Evolutionary conservation across 2,888 invertebrate species (phyloP).

Genomic region (Girardia tigrina): DNA sequence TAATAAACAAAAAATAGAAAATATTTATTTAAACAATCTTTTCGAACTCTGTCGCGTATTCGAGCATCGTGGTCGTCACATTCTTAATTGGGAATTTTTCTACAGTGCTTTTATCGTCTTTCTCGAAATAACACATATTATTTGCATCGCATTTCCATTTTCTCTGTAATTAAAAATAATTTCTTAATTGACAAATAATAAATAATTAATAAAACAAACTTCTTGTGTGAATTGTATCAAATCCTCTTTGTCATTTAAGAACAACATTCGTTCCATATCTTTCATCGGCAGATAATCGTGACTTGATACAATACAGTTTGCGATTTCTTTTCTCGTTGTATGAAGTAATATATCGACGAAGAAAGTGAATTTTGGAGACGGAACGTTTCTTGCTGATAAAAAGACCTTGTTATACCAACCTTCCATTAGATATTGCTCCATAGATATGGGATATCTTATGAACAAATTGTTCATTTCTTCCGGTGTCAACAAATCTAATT

Average conservation of each 20-base stretch:
- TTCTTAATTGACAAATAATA: too few relatives aligned
- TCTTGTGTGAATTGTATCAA: slow-evolving; percentile 67
- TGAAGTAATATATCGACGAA: slow-evolving; percentile 89
- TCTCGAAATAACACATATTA: too few relatives aligned
- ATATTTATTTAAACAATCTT: too few relatives aligned
- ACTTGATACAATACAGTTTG: slow-evolving; percentile 85
- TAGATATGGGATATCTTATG: slow-evolving; percentile 77
- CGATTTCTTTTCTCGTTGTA: slow-evolving; percentile 90
- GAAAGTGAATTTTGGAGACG: slow-evolving; percentile 81
- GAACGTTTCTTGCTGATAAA: slow-evolving; percentile 80
- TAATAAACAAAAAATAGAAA: too few relatives aligned
- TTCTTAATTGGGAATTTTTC: too few relatives aligned
- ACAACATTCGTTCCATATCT: slow-evolving; percentile 76
- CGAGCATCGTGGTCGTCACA: too few relatives aligned
- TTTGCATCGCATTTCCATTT: too few relatives aligned
- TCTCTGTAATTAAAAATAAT: too few relatives aligned
- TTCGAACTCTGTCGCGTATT: too few relatives aligned
- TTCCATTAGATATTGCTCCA: slow-evolving; percentile 97
- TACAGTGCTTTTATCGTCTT: too few relatives aligned
- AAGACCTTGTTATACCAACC: slow-evolving; percentile 95
- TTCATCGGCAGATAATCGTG: slow-evolving; percentile 72
- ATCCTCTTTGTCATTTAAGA: slow-evolving; percentile 64
- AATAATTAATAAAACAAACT: too few relatives aligned
- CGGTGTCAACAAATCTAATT: too few relatives aligned
- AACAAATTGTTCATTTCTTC: slow-evolving; percentile 89